These are phyloP conservation scores for Sylvilagus floridanus DNA, from an alignment of 2,797 vertebrate genomes.

Conservation along the genomic window DNA sequence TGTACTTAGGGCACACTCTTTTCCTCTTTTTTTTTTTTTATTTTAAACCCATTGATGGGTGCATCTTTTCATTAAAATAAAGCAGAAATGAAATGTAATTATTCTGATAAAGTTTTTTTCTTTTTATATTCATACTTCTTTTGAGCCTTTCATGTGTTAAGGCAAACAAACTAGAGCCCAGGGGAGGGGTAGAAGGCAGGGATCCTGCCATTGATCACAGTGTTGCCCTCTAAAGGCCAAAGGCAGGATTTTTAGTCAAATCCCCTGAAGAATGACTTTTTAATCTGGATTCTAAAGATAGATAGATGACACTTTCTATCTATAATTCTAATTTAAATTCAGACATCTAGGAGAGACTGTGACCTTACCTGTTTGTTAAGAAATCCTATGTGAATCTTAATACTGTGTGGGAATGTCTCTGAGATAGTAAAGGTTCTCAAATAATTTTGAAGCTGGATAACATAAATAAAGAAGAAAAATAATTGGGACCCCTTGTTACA, in stretches of 20 bases:
- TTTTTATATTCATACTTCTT: background rate
- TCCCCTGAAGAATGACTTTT: background rate
- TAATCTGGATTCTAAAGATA: background rate
- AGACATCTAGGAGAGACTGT: background rate
- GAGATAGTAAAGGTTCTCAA: background rate
- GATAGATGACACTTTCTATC: background rate
- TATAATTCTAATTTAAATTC: slow-evolving; percentile 18
- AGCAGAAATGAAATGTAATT: slow-evolving; percentile 1
- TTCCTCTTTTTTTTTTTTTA: background rate
- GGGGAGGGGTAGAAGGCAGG: accelerated
- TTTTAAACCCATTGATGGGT: background rate
- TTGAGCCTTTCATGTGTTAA: background rate
- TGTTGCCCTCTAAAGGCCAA: slow-evolving; percentile 39
- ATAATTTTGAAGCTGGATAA: slow-evolving; percentile 13
- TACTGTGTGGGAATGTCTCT: slow-evolving; percentile 14
- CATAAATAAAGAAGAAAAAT: background rate
- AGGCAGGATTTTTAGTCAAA: background rate
- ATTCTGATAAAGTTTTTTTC: background rate
- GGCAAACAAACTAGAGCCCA: no score
- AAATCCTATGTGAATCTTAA: background rate
- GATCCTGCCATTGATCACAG: background rate
- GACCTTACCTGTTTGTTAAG: background rate
- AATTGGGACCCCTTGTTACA: background rate
- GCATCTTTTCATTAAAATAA: slow-evolving; percentile 3
- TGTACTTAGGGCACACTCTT: background rate